phyloP scores from a whole-genome alignment of 2,888 invertebrate species.

The Trachelus stipa region DNA sequence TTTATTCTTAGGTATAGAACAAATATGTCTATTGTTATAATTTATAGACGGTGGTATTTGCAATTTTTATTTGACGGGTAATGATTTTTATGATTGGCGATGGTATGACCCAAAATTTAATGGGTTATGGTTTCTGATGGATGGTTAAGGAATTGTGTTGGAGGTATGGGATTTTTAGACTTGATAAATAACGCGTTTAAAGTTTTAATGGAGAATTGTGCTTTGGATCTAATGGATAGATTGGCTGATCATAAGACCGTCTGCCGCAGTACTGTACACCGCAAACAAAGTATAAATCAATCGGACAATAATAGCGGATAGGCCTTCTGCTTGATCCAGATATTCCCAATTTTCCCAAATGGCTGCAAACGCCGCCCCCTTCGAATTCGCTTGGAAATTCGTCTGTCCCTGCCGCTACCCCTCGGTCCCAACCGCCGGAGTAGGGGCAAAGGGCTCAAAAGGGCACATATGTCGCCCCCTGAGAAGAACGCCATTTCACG shows the following conservation, averaged over 20 bases:
- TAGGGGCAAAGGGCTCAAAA: slow-evolving; percentile 6
- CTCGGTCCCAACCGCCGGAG: background rate
- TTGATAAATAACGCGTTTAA: background rate
- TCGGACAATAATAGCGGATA: slow-evolving; percentile 53
- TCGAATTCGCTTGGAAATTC: slow-evolving; percentile 22
- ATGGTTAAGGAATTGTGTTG: background rate
- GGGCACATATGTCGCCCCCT: slow-evolving; percentile 44
- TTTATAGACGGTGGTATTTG: background rate
- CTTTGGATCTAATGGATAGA: slow-evolving; percentile 1
- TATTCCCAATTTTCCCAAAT: slow-evolving; percentile 63
- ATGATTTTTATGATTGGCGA: background rate
- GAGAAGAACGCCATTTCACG: slow-evolving; percentile 55
- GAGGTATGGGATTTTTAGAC: background rate
- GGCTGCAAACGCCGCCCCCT: slow-evolving; percentile 53
- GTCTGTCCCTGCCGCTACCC: slow-evolving; percentile 4
- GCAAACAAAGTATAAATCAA: slow-evolving; percentile 66
- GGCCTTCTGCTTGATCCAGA: slow-evolving; percentile 49
- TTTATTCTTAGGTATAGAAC: background rate
- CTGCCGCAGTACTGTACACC: slow-evolving; percentile 32
- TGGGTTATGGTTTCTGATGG: background rate
- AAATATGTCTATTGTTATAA: background rate
- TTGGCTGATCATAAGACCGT: slow-evolving; percentile 17
- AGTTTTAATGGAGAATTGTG: background rate
- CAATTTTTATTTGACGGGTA: background rate
- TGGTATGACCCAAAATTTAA: background rate